Conservation (phyloP, 2,113 vertebrate species). For the Lamprologus speciosus region DNA sequence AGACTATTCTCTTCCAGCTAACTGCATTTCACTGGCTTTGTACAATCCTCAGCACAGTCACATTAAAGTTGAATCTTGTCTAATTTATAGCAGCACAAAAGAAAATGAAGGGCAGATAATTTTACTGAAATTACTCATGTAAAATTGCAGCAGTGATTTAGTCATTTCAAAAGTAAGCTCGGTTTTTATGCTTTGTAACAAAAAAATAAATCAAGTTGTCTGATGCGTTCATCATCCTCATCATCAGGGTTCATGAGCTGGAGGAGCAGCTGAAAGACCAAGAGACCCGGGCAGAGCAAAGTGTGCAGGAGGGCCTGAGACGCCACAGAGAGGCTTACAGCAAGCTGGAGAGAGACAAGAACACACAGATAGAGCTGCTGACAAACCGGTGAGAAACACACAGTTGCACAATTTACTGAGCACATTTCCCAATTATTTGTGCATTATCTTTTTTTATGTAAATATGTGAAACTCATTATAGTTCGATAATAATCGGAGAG, state of each 20-base stretch:
- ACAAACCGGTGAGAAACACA: constrained; percentile 74
- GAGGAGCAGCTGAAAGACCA: constrained; percentile 96
- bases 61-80: not conserved
- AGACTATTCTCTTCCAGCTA: not conserved
- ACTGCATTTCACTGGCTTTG: not conserved
- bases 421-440: not conserved
- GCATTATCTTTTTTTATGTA: not conserved
- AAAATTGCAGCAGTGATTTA: not conserved
- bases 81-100: not conserved
- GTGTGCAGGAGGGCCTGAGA: constrained; percentile 76
- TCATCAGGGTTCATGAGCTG: constrained; percentile 84
- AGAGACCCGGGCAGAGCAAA: constrained; percentile 82
- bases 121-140: not conserved
- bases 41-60: not conserved
- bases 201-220: not conserved
- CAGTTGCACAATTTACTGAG: not conserved
- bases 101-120: not conserved
- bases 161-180: not conserved
- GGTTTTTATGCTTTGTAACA: not conserved
- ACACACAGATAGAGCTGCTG: constrained; percentile 84
- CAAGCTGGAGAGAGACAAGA: constrained; percentile 87
- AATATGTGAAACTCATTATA: not conserved
- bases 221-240: not conserved
- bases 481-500: not conserved
- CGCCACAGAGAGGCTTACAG: constrained; percentile 83